A percentile compares a stretch with the other conserved stretches of the same genome.
These are phyloP conservation scores for Latrodectus hesperus DNA, from an alignment of 2,888 invertebrate genomes.

Conservation along the genomic window DNA sequence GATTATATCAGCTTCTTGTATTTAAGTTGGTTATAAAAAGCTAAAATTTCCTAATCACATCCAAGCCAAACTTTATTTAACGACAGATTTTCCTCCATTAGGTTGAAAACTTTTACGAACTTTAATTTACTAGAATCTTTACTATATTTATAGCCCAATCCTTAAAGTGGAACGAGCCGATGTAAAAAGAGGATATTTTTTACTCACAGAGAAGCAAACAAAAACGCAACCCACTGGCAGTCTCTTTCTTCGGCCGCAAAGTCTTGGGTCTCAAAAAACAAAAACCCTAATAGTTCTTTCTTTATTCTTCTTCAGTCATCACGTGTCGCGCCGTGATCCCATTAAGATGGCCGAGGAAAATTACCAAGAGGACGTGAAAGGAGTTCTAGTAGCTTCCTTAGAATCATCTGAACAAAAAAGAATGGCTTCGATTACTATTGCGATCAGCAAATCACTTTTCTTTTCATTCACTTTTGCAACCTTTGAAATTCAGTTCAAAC, in stretches of 20 bases:
- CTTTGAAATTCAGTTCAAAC: neutral
- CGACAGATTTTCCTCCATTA: no score
- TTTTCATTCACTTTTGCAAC: neutral
- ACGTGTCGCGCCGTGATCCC: slow-evolving; percentile 51
- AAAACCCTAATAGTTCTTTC: slow-evolving; percentile 16
- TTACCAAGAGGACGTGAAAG: slow-evolving; percentile 32
- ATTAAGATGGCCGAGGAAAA: slow-evolving; percentile 41
- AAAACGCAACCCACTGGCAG: slow-evolving; percentile 1
- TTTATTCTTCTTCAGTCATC: slow-evolving; percentile 9
- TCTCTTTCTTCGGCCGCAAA: slow-evolving; percentile 6
- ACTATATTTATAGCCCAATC: slow-evolving; percentile 35
- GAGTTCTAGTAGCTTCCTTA: neutral
- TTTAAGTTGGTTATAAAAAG: no score
- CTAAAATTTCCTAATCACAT: no score
- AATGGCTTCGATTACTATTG: neutral
- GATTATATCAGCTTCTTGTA: no score
- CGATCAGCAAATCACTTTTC: neutral
- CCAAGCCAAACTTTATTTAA: no score
- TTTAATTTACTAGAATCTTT: neutral
- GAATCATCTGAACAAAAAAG: neutral
- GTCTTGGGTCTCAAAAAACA: neutral
- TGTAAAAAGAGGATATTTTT: neutral
- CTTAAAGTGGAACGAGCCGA: neutral
- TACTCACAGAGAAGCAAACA: neutral
- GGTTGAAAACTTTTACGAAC: no score